Evolutionary conservation across 2,888 invertebrate genomes (phyloP), one percentile per base, ranked within the genome.

Genomic region (Caenorhabditis sinica): DNA sequence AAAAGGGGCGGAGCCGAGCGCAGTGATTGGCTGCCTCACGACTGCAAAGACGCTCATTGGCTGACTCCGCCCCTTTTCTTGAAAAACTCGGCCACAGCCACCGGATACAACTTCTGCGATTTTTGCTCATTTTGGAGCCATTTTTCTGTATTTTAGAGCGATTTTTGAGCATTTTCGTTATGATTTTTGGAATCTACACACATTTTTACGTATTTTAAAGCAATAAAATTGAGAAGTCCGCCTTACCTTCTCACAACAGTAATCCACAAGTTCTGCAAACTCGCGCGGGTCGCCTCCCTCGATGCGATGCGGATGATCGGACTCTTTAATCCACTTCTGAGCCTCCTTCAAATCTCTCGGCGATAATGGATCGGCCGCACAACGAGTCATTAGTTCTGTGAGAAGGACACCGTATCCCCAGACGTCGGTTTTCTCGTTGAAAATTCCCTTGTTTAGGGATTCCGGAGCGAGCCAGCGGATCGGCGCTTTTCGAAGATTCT

Each of bases 381-480:
- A 76, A 2, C 76, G 28, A 4, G 25, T 61, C 68, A 76, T 40
- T 1, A 76, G 49, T 36, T 76, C 76, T 0, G 68, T 76, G 68
- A 45, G 15, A 23, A 86, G 61, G 23, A 86, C 83, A 13, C 86
- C 86, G 60, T 76, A 86, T 40, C 77, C 43, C 76, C 68, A 85
- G 3, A 68, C 82, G 28, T 86, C 86, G 2, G 83, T 86, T 58
- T 81, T 81, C 66, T 45, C 33, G 45, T 66, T 83, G 75, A 83
- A 86, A 1, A 82, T 51, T 13, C 72, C 71, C 13, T 63, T 58
- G 53, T 13, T 23, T 6, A 86, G 49, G 6, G 83, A 77, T 51
- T 86, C 86, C 17, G 80, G 77, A 6, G 86, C 73, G 36, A 83
- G 63, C 86, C 86, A 86, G n/a, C 81, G 71, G 43, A 82, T 83